Conservation (phyloP, 2,113 vertebrate genomes). For the Tetrax tetrax region DNA sequence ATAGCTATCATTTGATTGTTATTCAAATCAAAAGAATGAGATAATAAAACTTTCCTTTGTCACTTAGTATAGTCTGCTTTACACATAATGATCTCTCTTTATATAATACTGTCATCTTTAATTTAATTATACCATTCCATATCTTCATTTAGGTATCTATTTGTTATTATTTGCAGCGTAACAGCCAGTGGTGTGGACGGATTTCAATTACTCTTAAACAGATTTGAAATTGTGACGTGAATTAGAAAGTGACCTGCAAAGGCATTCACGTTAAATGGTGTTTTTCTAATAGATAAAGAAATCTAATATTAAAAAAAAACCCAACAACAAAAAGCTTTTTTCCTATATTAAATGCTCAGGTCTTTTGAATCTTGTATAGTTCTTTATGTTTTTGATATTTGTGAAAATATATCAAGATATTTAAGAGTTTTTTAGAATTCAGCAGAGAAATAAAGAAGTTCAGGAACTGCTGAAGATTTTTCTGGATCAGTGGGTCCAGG, state of each 20-base stretch:
- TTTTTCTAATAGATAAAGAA: background rate
- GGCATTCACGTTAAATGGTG: background rate
- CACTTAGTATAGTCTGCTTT: background rate
- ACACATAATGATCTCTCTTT: background rate
- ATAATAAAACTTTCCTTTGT: background rate
- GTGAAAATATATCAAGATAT: background rate
- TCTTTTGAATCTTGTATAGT: background rate
- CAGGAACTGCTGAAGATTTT: background rate
- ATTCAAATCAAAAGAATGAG: background rate
- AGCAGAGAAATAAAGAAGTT: background rate
- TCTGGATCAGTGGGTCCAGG: background rate
- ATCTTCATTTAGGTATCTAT: background rate
- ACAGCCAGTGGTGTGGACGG: background rate
- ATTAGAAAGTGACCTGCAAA: background rate
- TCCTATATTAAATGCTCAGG: background rate
- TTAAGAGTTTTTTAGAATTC: background rate
- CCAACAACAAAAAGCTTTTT: background rate
- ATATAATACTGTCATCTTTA: background rate
- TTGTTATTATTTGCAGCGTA: background rate
- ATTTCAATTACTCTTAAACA: background rate
- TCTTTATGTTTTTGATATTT: background rate
- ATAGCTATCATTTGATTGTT: background rate
- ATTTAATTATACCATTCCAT: background rate
- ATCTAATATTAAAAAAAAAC: background rate
- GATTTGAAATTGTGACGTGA: background rate